Base-by-base conservation (phyloP, 1,140 invertebrate species). In the Drosophila nikananu region DNA sequence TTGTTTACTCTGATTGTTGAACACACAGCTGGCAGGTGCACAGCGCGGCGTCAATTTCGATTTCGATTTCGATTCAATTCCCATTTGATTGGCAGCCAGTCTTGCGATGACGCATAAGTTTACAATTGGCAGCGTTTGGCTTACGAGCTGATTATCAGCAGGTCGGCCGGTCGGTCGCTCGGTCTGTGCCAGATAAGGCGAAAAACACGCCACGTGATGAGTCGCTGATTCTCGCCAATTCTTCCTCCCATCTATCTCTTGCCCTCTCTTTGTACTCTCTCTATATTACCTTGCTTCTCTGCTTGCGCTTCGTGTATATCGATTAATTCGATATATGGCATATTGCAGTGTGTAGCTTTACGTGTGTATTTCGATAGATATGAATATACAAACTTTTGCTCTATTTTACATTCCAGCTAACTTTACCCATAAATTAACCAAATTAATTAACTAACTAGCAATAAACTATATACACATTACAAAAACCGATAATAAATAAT, bases 1-100 rank as follows among this genome's bases (percentile, higher is more conserved):
- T 81, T 81, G 80, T 62, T 76, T 70, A 77, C 64, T 59, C 37
- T 46, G 54, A 62, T 75, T 81, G 51, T 70, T 62, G 67, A 68
- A 81, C 63, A 86, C 82, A 78, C 63, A 46, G 61, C 41, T 79
- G 80, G 39, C 80, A 82, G 80, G 81, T 83, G 80, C 81, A 83
- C 71, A 74, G 71, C 74, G 37, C 62, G 57, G 54, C 41, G 61
- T 61, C 61, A 37, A 39, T 60, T 55, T 52, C 76, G 35, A 23
- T 55, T 65, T 67, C 42, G 17, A 27, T 61, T 70, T 62, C 41
- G 42, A 27, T 65, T 65, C 70, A 49, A 30, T 75, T 83, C 74
- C 77, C 76, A 73, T 72, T 81, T 86, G 83, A 86, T 86, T 86
- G 83, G 71, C 83, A 65, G 80, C 80, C 80, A 83, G 79, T 70